Evolutionary conservation across 2,113 vertebrate species (phyloP).

Genomic region (Plecturocebus donacophilus): DNA sequence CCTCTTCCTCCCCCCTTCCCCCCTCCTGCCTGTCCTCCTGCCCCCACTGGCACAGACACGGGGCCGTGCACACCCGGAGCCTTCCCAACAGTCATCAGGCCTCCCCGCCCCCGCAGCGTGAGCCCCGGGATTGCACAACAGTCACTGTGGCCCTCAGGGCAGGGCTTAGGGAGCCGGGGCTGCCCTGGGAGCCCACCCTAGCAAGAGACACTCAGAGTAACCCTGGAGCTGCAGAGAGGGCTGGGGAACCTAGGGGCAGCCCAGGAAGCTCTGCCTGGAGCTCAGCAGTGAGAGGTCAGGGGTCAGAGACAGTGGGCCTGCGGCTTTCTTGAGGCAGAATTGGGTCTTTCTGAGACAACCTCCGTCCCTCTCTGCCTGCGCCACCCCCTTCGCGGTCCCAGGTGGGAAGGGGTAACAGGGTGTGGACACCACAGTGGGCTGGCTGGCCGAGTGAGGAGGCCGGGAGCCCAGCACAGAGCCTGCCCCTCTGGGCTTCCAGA

Average conservation of each 20-base stretch:
- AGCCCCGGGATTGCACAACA: conserved; percentile 60
- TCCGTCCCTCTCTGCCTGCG: background rate
- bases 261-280: background rate
- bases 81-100: conserved; percentile 48
- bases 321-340: background rate
- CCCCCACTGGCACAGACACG: background rate
- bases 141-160: background rate
- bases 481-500: background rate
- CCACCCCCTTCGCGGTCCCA: background rate
- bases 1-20: too few relatives aligned
- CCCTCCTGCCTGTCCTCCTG: too few relatives aligned
- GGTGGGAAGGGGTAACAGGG: accelerated
- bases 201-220: background rate
- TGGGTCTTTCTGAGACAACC: background rate
- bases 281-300: background rate
- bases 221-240: background rate
- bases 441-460: background rate
- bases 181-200: background rate
- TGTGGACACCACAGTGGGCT: background rate
- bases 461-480: background rate
- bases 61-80: background rate
- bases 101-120: background rate
- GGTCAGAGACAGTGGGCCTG: background rate
- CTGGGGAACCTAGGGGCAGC: background rate
- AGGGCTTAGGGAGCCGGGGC: background rate